These are phyloP conservation scores for Zeuzera pyrina DNA, from an alignment of 2,888 invertebrate species.

Conservation along the genomic window DNA sequence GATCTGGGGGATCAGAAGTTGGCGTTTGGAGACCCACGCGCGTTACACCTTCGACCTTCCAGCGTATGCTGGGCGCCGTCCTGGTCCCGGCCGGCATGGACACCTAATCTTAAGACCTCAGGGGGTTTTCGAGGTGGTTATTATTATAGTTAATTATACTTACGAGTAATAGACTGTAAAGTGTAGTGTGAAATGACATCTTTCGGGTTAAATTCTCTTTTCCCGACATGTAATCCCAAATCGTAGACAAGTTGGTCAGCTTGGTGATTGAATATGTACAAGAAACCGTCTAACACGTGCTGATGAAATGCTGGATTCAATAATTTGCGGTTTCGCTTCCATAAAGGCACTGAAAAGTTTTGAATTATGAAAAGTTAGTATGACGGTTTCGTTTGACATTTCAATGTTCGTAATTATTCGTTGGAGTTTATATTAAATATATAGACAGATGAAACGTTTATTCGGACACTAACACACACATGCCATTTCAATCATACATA, in stretches of 20 bases:
- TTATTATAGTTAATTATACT: slow-evolving; percentile 12
- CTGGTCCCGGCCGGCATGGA: background rate
- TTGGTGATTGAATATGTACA: slow-evolving; percentile 27
- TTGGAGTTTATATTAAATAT: too few relatives aligned
- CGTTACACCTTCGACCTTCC: background rate
- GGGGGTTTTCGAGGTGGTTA: background rate
- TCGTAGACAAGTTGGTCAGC: slow-evolving; percentile 17
- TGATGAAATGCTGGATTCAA: slow-evolving; percentile 32
- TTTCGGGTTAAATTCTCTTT: slow-evolving; percentile 24
- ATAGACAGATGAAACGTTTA: too few relatives aligned
- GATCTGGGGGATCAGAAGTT: background rate
- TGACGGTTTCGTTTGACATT: too few relatives aligned
- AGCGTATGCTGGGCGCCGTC: too few relatives aligned
- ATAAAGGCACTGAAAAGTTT: slow-evolving; percentile 24
- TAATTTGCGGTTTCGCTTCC: slow-evolving; percentile 32
- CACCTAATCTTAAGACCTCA: background rate
- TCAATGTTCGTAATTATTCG: too few relatives aligned
- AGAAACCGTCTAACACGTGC: slow-evolving; percentile 23
- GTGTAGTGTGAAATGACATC: slow-evolving; percentile 20
- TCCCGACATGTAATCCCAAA: slow-evolving; percentile 19
- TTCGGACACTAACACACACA: too few relatives aligned
- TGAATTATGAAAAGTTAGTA: background rate
- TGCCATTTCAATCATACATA: too few relatives aligned
- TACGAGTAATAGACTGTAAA: slow-evolving; percentile 29
- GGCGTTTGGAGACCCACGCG: background rate